Base-by-base conservation (phyloP, 2,888 invertebrate species). In the Leucoptera coffeella region DNA sequence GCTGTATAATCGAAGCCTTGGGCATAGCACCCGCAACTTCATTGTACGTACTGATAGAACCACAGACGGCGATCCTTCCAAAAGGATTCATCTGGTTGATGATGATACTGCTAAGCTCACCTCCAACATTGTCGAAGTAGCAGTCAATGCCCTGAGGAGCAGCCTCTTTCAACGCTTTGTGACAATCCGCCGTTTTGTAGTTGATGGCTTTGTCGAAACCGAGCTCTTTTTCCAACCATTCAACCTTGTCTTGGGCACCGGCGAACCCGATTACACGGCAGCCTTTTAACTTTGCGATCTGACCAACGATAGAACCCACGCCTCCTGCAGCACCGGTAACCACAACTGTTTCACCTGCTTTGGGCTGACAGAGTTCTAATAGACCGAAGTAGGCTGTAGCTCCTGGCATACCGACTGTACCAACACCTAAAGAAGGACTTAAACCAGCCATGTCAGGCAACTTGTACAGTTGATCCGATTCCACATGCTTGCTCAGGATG, bases 121-220 rank as follows among this genome's bases (percentile, higher is more conserved):
- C 79, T 11, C 82, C 82, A 5, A 82, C 85, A 47, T 85, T 85
- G 43, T 86, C 86, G 43, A 85, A 85, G 43, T 80, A 85, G 41
- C 82, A 80, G 41, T 86, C 83, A 1, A 85, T 58, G 6, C 83
- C 84, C 12, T 81, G 54, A 0, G 84, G 82, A 2, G 82, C 82
- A 22, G 67, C 71, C 47, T 77, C 60, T 30, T 73, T 72, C n/a
- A 87, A 50, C 9, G 71, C 74, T 23, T 59, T 42, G 1, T 46
- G 41, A 10, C 78, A 37, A 38, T 80, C 50, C 3, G 51, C 69
- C 2, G 71, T 78, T 47, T 85, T 86, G 49, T 86, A 87, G 56
- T 87, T 86, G 35, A 80, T 76, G 2, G 75, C 82, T 35, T 73
- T 57, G 44, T 87, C 80, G 40, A 85, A 85, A 6, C 78, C 78